phyloP scores from a whole-genome alignment of 2,888 invertebrate species.

The Netelia inedita region DNA sequence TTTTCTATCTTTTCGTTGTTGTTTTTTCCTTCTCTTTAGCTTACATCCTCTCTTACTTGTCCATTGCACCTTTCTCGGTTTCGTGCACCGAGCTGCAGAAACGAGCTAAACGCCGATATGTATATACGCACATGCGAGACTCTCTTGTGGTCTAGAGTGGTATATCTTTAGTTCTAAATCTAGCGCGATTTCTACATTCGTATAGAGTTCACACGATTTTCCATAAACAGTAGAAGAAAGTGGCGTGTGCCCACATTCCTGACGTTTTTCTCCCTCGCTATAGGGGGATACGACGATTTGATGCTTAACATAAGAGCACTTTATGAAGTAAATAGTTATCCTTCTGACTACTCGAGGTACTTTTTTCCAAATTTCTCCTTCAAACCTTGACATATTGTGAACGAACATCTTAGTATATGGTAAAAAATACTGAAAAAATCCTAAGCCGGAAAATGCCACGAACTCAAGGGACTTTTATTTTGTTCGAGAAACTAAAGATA shows the following conservation, averaged over 20 bases:
- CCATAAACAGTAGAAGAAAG: slow-evolving; percentile 83
- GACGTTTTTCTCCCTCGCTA: slow-evolving; percentile 8
- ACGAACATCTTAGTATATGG: too few species aligned
- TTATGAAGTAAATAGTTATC: not conserved
- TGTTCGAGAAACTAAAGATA: too few species aligned
- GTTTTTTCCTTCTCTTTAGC: slow-evolving; percentile 56
- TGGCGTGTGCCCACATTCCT: slow-evolving; percentile 75
- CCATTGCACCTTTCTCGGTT: slow-evolving; percentile 22
- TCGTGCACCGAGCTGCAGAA: slow-evolving; percentile 33
- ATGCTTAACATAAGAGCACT: not conserved
- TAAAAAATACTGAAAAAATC: too few species aligned
- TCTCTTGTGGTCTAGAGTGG: not conserved
- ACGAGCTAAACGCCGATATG: slow-evolving; percentile 35
- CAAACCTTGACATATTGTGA: too few species aligned
- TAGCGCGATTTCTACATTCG: slow-evolving; percentile 76
- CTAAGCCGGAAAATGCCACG: too few species aligned
- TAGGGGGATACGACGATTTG: slow-evolving; percentile 20
- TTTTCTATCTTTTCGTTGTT: slow-evolving; percentile 47
- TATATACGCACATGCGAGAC: not conserved
- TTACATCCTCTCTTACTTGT: slow-evolving; percentile 54
- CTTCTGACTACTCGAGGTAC: too few species aligned
- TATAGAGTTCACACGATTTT: slow-evolving; percentile 80
- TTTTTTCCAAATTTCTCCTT: too few species aligned
- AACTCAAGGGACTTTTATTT: too few species aligned
- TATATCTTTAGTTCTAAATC: not conserved